These are phyloP conservation scores for Pterostichus niger DNA, from an alignment of 2,888 invertebrate species.

Conservation along the genomic window DNA sequence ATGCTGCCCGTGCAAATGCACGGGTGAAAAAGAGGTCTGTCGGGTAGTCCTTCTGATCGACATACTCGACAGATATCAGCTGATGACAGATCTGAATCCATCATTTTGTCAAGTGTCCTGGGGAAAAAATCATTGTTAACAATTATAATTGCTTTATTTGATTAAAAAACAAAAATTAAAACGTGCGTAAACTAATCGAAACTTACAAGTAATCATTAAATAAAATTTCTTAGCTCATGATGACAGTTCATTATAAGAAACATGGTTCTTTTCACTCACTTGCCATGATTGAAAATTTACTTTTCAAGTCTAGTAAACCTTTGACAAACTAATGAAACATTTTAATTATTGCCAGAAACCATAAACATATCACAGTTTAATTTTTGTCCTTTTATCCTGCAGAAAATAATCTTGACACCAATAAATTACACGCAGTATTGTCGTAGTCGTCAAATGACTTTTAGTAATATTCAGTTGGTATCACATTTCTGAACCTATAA, in stretches of 20 bases:
- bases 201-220: slow-evolving; percentile 20
- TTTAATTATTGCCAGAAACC: slow-evolving; percentile 21
- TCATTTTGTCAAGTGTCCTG: slow-evolving; percentile 68
- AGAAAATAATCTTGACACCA: slow-evolving; percentile 28
- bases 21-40: slow-evolving; percentile 97
- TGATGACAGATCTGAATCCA: slow-evolving; percentile 78
- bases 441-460: slow-evolving; percentile 31
- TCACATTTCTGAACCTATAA: neutral
- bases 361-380: slow-evolving; percentile 30
- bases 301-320: slow-evolving; percentile 34
- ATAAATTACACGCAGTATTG: slow-evolving; percentile 51
- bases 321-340: slow-evolving; percentile 13
- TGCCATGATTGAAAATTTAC: slow-evolving; percentile 57
- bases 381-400: slow-evolving; percentile 25
- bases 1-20: slow-evolving; percentile 99
- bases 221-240: slow-evolving; percentile 39
- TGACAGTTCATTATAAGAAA: slow-evolving; percentile 65
- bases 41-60: slow-evolving; percentile 94
- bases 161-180: slow-evolving; percentile 5
- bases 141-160: neutral
- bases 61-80: slow-evolving; percentile 99
- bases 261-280: slow-evolving; percentile 65
- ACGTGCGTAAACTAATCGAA: slow-evolving; percentile 22
- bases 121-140: neutral
- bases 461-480: slow-evolving; percentile 21